phyloP scores from a whole-genome alignment of 2,888 invertebrate genomes.

The Thumatha senex region DNA sequence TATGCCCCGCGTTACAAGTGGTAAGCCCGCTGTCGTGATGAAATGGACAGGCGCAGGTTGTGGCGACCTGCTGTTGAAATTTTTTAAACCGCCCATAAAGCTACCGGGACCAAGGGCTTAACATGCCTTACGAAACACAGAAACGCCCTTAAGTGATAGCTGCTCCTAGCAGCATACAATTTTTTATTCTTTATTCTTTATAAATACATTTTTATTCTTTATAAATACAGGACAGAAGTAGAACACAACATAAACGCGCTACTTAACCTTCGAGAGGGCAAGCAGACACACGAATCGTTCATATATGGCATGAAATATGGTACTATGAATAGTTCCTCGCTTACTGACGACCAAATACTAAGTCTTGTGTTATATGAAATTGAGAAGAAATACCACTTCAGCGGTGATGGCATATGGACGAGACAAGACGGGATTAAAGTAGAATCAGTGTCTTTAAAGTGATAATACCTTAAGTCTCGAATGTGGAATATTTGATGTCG shows the following conservation, averaged over 20 bases:
- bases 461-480: not conserved
- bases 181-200: too few species aligned
- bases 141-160: too few species aligned
- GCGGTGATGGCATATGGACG: conserved; percentile 89
- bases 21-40: too few species aligned
- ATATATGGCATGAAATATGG: conserved; percentile 49
- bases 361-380: conserved; percentile 88
- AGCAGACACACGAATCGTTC: conserved; percentile 8
- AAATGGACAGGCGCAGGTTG: too few species aligned
- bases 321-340: conserved; percentile 41
- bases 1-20: too few species aligned
- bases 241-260: conserved; percentile 52
- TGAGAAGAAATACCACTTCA: conserved; percentile 89
- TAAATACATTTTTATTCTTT: too few species aligned
- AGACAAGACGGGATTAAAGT: conserved; percentile 48
- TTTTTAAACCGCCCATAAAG: too few species aligned
- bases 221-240: conserved; percentile 53
- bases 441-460: conserved; percentile 27
- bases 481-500: not conserved
- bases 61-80: too few species aligned
- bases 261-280: conserved; percentile 34
- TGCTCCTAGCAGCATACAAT: too few species aligned
- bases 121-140: too few species aligned
- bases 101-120: too few species aligned
- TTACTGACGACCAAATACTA: conserved; percentile 81